phyloP scores from a whole-genome alignment of 2,888 invertebrate species.

The Tetranychus truncatus region DNA sequence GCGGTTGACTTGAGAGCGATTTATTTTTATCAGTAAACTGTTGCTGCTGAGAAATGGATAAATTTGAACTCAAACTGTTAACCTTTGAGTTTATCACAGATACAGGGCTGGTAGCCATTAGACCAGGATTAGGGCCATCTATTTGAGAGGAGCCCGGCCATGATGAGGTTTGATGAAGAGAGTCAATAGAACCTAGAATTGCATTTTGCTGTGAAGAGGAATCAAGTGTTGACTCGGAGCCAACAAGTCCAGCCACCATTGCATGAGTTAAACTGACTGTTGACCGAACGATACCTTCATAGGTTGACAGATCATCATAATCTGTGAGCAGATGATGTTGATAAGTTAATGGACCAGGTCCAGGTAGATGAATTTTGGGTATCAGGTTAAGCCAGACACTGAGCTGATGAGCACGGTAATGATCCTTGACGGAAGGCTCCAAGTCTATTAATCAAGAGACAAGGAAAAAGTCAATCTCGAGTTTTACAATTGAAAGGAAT shows the following conservation, averaged over 20 bases:
- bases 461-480: background rate
- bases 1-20: background rate
- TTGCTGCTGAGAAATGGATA: background rate
- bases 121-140: background rate
- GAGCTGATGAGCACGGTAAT: conserved; percentile 33
- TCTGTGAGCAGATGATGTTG: conserved; percentile 20
- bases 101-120: background rate
- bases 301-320: conserved; percentile 19
- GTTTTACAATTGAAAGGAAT: background rate
- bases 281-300: conserved; percentile 19
- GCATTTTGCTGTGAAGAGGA: background rate
- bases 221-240: background rate
- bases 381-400: conserved; percentile 44
- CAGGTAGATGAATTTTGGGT: conserved; percentile 49
- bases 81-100: background rate
- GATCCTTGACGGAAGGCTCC: conserved; percentile 30
- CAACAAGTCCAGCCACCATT: background rate
- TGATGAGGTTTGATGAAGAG: background rate
- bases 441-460: conserved; percentile 27
- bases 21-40: background rate
- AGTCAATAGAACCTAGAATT: background rate
- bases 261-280: background rate
- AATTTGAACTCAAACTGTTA: background rate
- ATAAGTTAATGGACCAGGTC: conserved; percentile 2
- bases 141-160: background rate